Evolutionary conservation across 2,113 vertebrate species (phyloP).

Genomic region (Urocitellus parryii): DNA sequence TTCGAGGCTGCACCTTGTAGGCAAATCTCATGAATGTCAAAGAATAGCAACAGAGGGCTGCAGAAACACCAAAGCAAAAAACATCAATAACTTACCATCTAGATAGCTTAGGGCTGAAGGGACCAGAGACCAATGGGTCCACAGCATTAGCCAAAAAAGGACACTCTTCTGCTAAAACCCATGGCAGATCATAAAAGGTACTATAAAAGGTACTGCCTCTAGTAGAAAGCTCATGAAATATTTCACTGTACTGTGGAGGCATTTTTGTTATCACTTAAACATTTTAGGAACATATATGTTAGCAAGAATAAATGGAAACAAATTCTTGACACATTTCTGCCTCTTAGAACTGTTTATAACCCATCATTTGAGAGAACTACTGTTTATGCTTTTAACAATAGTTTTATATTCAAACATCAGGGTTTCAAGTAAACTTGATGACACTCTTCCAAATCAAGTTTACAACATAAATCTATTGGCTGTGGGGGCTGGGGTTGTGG

Average conservation of each 20-base stretch:
- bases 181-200: accelerated
- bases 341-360: accelerated
- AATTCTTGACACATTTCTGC: neutral
- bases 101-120: accelerated
- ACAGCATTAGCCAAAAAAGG: too few relatives aligned
- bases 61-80: conserved; percentile 8
- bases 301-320: neutral
- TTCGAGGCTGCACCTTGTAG: conserved; percentile 98
- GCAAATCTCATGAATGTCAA: conserved; percentile 98
- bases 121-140: accelerated
- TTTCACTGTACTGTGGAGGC: accelerated
- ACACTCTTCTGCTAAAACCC: neutral
- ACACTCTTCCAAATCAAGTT: neutral
- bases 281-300: accelerated
- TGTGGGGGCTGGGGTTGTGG: too few relatives aligned
- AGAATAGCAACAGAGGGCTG: conserved; percentile 97
- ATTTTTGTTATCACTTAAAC: neutral
- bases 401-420: neutral
- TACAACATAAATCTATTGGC: neutral
- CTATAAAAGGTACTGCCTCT: too few relatives aligned
- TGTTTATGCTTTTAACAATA: neutral
- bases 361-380: neutral
- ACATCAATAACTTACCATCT: accelerated
- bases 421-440: neutral
- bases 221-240: accelerated